Conservation (phyloP, 2,113 vertebrate species). For the Danionella cerebrum region DNA sequence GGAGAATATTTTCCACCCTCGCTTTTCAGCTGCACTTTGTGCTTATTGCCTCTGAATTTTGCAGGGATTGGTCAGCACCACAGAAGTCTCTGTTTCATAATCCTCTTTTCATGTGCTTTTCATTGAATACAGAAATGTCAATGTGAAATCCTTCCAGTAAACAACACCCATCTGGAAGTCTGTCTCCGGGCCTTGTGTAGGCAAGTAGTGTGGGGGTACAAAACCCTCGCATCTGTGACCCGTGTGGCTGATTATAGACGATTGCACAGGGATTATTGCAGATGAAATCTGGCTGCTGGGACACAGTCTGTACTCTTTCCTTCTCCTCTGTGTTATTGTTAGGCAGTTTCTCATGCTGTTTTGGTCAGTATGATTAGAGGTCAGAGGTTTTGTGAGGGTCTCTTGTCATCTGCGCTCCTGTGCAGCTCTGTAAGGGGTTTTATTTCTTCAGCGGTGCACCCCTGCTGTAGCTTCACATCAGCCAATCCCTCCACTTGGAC, state of each 20-base stretch:
- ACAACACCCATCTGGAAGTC: neutral
- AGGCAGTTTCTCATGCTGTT: slow-evolving; percentile 10
- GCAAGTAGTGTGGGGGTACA: no score
- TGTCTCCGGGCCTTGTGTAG: neutral
- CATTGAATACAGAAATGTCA: neutral
- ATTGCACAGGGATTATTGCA: slow-evolving; percentile 55
- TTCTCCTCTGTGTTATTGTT: slow-evolving; percentile 5
- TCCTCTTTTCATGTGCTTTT: neutral
- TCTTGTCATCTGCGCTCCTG: neutral
- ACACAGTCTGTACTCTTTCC: slow-evolving; percentile 6
- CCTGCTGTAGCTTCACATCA: neutral
- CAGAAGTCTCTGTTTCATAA: neutral
- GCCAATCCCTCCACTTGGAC: neutral
- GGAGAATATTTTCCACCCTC: neutral
- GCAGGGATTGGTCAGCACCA: no score
- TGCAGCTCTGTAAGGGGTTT: neutral
- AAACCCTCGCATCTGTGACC: neutral
- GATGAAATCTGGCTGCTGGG: slow-evolving; percentile 44
- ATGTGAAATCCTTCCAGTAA: neutral
- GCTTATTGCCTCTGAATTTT: no score
- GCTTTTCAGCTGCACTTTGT: neutral
- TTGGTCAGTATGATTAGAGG: neutral
- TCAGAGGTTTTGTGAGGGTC: neutral
- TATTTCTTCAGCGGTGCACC: neutral
- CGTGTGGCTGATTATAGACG: slow-evolving; percentile 42